Conservation (phyloP, 2,113 vertebrate species). For the Ariopsis seemanni region DNA sequence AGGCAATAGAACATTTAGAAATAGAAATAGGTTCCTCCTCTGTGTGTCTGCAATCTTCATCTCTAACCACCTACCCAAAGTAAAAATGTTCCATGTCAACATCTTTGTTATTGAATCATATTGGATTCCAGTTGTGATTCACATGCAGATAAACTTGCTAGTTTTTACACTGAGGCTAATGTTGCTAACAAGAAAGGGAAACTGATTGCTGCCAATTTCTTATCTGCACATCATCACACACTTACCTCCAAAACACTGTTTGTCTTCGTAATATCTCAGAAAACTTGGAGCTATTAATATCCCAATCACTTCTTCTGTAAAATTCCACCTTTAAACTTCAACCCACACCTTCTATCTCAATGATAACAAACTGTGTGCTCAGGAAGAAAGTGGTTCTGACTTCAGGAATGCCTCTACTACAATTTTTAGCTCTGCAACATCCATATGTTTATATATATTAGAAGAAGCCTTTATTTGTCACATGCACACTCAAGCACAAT, state of each 20-base stretch:
- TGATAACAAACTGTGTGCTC: not conserved
- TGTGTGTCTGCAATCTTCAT: not conserved
- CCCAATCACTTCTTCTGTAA: not conserved
- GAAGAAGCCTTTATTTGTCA: too few relatives aligned
- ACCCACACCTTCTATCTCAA: not conserved
- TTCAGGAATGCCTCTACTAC: too few relatives aligned
- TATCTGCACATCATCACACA: not conserved
- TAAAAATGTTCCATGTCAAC: not conserved
- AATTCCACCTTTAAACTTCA: not conserved
- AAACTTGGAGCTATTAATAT: not conserved
- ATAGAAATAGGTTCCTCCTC: not conserved
- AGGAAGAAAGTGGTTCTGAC: too few relatives aligned
- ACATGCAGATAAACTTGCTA: not conserved
- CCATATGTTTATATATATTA: not conserved
- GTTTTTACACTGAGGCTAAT: not conserved
- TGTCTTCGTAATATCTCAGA: not conserved
- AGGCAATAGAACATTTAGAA: constrained; percentile 2
- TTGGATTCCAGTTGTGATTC: not conserved
- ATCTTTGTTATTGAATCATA: not conserved
- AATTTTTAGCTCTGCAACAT: not conserved
- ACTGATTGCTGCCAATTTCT: not conserved
- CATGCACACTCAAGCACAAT: too few relatives aligned
- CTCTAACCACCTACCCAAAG: not conserved
- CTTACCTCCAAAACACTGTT: not conserved
- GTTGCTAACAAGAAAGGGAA: not conserved